A percentile compares a stretch with the other conserved stretches of the same genome.
These are phyloP conservation scores for Cataglyphis cursor DNA, from an alignment of 2,888 invertebrate genomes.

Conservation along the genomic window DNA sequence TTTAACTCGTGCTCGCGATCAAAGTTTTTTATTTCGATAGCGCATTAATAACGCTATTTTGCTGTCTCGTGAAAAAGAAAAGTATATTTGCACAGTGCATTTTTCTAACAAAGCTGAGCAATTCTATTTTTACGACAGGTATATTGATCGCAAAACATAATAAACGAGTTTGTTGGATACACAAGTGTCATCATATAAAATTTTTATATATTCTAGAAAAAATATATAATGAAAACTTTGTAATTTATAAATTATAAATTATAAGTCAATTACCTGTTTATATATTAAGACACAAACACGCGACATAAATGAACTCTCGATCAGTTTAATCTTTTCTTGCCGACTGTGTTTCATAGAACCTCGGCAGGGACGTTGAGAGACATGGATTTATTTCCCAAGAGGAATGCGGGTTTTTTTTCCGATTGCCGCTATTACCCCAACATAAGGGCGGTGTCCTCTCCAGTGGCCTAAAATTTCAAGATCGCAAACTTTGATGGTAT, in stretches of 20 bases:
- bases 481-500: constrained; percentile 67
- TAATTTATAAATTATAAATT: too few relatives aligned
- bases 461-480: constrained; percentile 58
- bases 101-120: not conserved
- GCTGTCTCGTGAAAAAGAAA: not conserved
- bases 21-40: constrained; percentile 21
- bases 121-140: not conserved
- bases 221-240: not conserved
- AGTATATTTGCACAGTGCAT: not conserved
- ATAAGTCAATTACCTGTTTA: not conserved
- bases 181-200: not conserved
- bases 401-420: constrained; percentile 50
- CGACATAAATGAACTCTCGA: constrained; percentile 29
- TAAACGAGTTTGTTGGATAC: not conserved
- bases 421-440: constrained; percentile 40
- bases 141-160: not conserved
- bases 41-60: constrained; percentile 20
- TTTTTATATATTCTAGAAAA: not conserved
- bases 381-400: constrained; percentile 78
- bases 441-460: constrained; percentile 40
- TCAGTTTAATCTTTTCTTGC: constrained; percentile 55
- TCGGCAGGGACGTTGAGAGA: constrained; percentile 66
- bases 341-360: constrained; percentile 29
- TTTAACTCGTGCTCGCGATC: constrained; percentile 31
- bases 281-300: not conserved